phyloP scores from a whole-genome alignment of 2,888 invertebrate species.

The Lucinisca nassula region DNA sequence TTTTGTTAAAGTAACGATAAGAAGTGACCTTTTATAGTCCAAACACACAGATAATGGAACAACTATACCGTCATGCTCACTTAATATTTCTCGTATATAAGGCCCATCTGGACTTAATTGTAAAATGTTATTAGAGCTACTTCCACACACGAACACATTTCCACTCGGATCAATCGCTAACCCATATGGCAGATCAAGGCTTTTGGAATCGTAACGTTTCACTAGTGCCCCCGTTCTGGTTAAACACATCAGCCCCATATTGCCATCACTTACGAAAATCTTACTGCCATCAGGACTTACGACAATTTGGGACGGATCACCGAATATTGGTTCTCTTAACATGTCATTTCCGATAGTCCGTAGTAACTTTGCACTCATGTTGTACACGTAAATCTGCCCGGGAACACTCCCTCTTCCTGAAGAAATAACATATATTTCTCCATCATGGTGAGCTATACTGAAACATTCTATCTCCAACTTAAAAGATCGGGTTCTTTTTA shows the following conservation, averaged over 20 bases:
- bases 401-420: background rate
- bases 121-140: background rate
- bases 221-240: background rate
- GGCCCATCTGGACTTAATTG: background rate
- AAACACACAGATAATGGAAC: background rate
- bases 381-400: background rate
- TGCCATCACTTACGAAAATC: background rate
- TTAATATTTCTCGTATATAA: background rate
- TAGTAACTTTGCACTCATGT: background rate
- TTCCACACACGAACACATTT: background rate
- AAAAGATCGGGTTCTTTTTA: background rate
- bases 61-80: background rate
- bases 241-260: background rate
- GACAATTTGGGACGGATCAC: background rate
- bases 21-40: slow-evolving; percentile 1
- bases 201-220: background rate
- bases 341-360: background rate
- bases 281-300: background rate
- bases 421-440: background rate
- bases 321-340: background rate
- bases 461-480: background rate
- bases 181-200: background rate
- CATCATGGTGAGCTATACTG: background rate
- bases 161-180: background rate
- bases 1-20: background rate